Base-by-base conservation (phyloP, 2,888 invertebrate species). In the Fragum sueziense region DNA sequence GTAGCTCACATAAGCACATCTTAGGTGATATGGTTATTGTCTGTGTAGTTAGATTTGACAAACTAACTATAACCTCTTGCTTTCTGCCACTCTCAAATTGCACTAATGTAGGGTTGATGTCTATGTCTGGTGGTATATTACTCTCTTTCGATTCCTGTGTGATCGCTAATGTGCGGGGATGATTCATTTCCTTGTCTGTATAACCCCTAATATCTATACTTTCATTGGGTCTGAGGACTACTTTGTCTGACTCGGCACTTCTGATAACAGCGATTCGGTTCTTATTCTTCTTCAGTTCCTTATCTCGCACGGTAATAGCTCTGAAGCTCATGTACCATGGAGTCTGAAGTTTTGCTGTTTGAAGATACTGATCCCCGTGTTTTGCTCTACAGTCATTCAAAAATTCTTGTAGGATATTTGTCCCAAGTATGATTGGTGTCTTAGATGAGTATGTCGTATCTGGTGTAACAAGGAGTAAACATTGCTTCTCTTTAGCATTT, bases 341-440 rank as follows among this genome's bases (percentile, higher is more conserved):
- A 6, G 73, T 77, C 34, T 69, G 54, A 27, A 80, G 27, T 0
- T 67, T 47, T 4, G 80, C 77, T 31, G 14, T 67, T 34, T 85
- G 78, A 41, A 85, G 34, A 67, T 47, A 85, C 34, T 70, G 57
- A 33, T 76, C 70, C 27, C 82, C 82, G 69, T 67, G 67, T 14
- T 51, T 65, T 1, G 33, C 22, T 34, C 71, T 76, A 33, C 69
- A 71, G 22, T 61, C 61, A 2, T 31, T 27, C 54, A 82, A 51
- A 0, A 80, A 29, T 33, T 68, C 69, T 2, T 76, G 20, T 1
- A 85, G 31, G 7, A 80, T 41, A 52, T 85, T 82, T 2, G 82
- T 85, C n/a, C 80, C 85, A 27, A 85, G 37, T 14, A 82, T 65
- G 0, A 82, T 25, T n/a, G 78, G 82, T 37, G 79, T 76, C 6